Percentiles rank a stretch among this genome's conserved stretches.
Conservation (phyloP, 2,888 invertebrate species). For the Uropetala carovei region DNA sequence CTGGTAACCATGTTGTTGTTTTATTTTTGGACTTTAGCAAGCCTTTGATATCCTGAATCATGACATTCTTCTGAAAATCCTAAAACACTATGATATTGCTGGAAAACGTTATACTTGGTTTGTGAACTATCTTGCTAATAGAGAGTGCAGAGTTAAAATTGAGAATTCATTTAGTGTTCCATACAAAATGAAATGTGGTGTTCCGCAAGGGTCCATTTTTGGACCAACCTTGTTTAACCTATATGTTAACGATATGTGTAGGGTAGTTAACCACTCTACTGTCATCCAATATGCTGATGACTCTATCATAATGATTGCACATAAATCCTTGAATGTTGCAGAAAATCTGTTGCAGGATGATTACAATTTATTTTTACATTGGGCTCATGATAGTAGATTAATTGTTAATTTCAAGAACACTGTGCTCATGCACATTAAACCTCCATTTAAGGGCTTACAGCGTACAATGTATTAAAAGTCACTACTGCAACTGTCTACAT, state of each 20-base stretch:
- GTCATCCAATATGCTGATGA: not conserved
- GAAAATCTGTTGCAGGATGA: not conserved
- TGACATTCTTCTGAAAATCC: too few relatives aligned
- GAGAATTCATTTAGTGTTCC: not conserved
- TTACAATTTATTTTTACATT: not conserved
- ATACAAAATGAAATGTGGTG: not conserved
- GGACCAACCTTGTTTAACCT: not conserved
- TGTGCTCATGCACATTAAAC: not conserved
- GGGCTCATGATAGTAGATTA: not conserved
- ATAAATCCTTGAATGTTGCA: not conserved
- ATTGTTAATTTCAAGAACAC: not conserved
- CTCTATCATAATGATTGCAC: not conserved
- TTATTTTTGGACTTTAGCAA: too few relatives aligned
- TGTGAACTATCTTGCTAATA: too few relatives aligned
- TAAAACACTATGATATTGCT: too few relatives aligned
- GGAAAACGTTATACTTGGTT: too few relatives aligned
- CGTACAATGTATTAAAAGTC: not conserved
- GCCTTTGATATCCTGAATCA: not conserved
- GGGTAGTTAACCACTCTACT: not conserved
- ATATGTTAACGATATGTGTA: not conserved
- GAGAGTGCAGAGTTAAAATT: not conserved
- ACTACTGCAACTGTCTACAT: not conserved
- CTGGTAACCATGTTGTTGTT: too few relatives aligned
- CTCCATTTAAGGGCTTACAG: not conserved
- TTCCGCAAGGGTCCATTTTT: not conserved